Evolutionary conservation across 2,888 invertebrate genomes (phyloP).

Genomic region (Cataglyphis albicans): DNA sequence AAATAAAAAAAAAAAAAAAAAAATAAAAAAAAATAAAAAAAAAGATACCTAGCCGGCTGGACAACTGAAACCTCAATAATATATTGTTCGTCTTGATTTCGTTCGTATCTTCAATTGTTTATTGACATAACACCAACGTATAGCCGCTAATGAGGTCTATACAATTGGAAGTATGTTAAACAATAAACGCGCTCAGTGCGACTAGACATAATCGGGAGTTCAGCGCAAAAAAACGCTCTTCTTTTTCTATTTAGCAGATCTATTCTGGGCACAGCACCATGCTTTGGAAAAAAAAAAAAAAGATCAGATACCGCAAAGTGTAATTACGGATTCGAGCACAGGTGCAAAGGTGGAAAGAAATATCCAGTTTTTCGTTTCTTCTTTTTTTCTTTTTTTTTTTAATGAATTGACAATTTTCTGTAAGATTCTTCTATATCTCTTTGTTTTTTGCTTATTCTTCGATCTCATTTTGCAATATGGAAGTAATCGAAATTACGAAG

Average conservation of each 20-base stretch:
- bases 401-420: slow-evolving; percentile 26
- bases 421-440: slow-evolving; percentile 11
- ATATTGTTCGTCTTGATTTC: slow-evolving; percentile 1
- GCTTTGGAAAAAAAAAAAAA: slow-evolving; percentile 9
- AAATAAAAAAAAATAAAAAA: not conserved
- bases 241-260: slow-evolving; percentile 6
- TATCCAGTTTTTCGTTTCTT: slow-evolving; percentile 19
- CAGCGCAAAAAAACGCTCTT: not conserved
- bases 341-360: slow-evolving; percentile 44
- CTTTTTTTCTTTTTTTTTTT: not conserved
- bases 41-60: slow-evolving; percentile 9
- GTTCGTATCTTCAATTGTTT: slow-evolving; percentile 19
- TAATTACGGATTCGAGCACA: slow-evolving; percentile 27
- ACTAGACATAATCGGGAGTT: not conserved
- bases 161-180: not conserved
- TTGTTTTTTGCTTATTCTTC: not conserved
- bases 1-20: slow-evolving; percentile 7
- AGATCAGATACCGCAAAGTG: not conserved
- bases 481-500: slow-evolving; percentile 68
- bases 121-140: slow-evolving; percentile 2
- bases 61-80: slow-evolving; percentile 2
- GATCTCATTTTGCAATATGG: slow-evolving; percentile 41
- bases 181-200: not conserved
- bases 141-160: not conserved
- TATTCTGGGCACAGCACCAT: not conserved